Evolutionary conservation across 1,140 invertebrate genomes (phyloP).

Genomic region (Nephila pilipes): DNA sequence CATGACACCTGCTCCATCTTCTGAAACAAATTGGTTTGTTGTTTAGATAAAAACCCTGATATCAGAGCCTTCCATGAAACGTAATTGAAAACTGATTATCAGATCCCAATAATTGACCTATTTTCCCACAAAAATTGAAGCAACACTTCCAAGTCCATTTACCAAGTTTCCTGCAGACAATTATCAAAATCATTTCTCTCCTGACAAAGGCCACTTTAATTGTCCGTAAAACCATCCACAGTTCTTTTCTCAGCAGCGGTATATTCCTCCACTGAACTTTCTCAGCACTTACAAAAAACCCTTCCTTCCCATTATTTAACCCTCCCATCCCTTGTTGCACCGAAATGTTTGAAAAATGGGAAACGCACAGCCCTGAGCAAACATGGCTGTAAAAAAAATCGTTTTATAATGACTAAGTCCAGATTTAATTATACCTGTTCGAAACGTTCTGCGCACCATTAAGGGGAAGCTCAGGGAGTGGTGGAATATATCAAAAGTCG

Average conservation of each 20-base stretch:
- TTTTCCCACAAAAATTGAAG: neutral
- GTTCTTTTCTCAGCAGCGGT: neutral
- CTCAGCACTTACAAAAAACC: neutral
- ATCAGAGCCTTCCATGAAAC: neutral
- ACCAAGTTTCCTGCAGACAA: neutral
- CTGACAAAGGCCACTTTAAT: neutral
- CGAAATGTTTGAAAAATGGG: constrained; percentile 60
- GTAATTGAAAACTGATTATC: neutral
- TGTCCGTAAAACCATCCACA: neutral
- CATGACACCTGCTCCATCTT: too few relatives aligned
- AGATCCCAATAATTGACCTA: neutral
- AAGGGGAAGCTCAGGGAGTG: neutral
- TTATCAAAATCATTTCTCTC: neutral
- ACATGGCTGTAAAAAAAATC: constrained; percentile 29
- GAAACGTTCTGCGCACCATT: constrained; percentile 21
- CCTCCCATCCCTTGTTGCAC: neutral
- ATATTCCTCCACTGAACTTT: neutral
- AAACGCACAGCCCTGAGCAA: constrained; percentile 36
- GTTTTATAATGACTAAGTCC: constrained; percentile 39
- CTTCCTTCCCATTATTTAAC: neutral
- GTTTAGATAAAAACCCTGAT: too few relatives aligned
- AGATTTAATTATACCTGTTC: constrained; percentile 53
- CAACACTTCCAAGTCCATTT: neutral
- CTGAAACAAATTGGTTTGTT: too few relatives aligned
- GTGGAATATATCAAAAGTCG: constrained; percentile 39